Evolutionary conservation across 1,140 invertebrate species (phyloP).

Genomic region (Dendrolimus punctatus): DNA sequence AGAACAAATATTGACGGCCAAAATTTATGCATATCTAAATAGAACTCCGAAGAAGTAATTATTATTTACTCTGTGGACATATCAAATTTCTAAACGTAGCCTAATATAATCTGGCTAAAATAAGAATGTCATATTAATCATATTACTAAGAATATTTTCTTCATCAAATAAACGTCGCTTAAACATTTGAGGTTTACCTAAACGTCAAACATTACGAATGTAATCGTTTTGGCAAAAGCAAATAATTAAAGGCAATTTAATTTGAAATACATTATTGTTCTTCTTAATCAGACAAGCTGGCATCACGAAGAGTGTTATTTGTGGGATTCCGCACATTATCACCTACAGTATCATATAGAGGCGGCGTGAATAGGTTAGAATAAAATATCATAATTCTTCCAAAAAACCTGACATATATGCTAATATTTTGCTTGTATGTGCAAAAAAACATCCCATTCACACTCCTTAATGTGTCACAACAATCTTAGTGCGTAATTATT

Average conservation of each 20-base stretch:
- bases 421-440: background rate
- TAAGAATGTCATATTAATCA: too few relatives aligned
- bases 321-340: slow-evolving; percentile 49
- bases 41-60: too few relatives aligned
- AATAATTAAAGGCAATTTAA: background rate
- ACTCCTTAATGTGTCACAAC: background rate
- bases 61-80: too few relatives aligned
- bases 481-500: slow-evolving; percentile 5
- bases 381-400: slow-evolving; percentile 7
- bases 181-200: too few relatives aligned
- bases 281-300: slow-evolving; percentile 41
- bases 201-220: too few relatives aligned
- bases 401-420: background rate
- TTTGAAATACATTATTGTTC: background rate
- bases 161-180: too few relatives aligned
- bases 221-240: too few relatives aligned
- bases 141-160: too few relatives aligned
- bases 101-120: too few relatives aligned
- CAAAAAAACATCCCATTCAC: background rate
- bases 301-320: slow-evolving; percentile 44
- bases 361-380: slow-evolving; percentile 43
- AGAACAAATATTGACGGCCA: too few relatives aligned
- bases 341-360: slow-evolving; percentile 29
- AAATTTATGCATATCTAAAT: too few relatives aligned
- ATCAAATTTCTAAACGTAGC: too few relatives aligned